phyloP scores from a whole-genome alignment of 1,140 invertebrate species.

The Steinernema feltiae region DNA sequence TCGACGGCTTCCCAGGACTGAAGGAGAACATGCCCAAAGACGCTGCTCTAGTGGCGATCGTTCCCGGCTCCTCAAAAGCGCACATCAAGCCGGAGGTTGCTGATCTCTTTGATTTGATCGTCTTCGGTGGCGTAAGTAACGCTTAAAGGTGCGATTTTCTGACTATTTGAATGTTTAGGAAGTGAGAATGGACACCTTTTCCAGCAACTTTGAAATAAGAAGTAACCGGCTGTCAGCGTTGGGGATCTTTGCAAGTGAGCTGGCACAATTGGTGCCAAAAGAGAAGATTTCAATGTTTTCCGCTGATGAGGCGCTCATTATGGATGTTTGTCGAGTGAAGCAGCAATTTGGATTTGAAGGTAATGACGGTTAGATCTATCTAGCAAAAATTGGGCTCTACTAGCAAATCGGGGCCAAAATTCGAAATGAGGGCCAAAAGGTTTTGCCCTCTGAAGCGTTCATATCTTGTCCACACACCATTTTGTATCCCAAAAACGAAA shows the following conservation, averaged over 20 bases:
- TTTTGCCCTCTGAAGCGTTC: too few relatives aligned
- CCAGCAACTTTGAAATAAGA: background rate
- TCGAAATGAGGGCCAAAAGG: too few relatives aligned
- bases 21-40: background rate
- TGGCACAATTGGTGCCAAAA: background rate
- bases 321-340: background rate
- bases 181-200: background rate
- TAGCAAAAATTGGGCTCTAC: too few relatives aligned
- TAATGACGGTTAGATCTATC: background rate
- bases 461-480: too few relatives aligned
- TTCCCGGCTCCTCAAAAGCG: background rate
- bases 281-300: background rate
- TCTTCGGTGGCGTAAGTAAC: background rate
- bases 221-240: background rate
- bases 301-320: background rate
- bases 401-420: too few relatives aligned
- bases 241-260: background rate
- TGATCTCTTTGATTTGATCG: background rate
- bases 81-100: background rate
- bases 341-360: background rate
- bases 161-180: background rate
- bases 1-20: background rate
- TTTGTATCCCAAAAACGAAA: too few relatives aligned
- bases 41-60: background rate
- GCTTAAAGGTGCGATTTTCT: background rate